Evolutionary conservation across 2,888 invertebrate species (phyloP).

Genomic region (Sisyra terminalis): DNA sequence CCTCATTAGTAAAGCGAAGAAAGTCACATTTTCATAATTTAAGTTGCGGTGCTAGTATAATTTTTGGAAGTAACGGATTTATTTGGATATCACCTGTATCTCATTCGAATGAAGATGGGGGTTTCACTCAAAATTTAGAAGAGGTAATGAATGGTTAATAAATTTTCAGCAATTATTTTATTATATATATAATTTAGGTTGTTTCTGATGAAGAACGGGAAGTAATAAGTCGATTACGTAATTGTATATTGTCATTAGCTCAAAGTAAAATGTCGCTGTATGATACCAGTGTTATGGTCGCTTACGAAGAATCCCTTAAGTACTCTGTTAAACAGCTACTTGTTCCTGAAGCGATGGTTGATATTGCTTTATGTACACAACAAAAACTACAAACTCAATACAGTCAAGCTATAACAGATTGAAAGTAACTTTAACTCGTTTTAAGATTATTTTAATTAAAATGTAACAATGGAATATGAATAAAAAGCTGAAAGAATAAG

Average conservation of each 20-base stretch:
- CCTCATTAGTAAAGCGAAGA: constrained; percentile 77
- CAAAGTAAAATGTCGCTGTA: constrained; percentile 79
- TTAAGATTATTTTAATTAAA: too few species aligned
- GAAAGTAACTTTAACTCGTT: too few species aligned
- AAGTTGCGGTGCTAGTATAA: constrained; percentile 78
- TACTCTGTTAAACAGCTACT: constrained; percentile 65
- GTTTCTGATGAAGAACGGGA: constrained; percentile 59
- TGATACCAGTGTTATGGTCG: constrained; percentile 81
- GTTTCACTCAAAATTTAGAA: constrained; percentile 61
- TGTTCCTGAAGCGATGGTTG: constrained; percentile 69
- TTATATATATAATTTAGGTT: constrained; percentile 29
- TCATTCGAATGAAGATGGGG: constrained; percentile 47
- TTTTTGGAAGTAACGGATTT: constrained; percentile 92
- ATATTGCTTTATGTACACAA: constrained; percentile 65
- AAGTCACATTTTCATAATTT: constrained; percentile 94
- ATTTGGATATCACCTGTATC: constrained; percentile 77
- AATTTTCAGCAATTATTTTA: constrained; percentile 3
- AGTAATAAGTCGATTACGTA: constrained; percentile 74
- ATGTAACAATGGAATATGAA: background rate
- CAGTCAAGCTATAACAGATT: too few species aligned
- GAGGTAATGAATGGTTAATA: constrained; percentile 24
- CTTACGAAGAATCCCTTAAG: constrained; percentile 76
- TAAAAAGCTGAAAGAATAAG: background rate
- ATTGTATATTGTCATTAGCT: constrained; percentile 76
- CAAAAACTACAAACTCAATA: constrained; percentile 42